These are phyloP conservation scores for Drosophila kikkawai DNA, from an alignment of 1,140 invertebrate species.

Conservation along the genomic window DNA sequence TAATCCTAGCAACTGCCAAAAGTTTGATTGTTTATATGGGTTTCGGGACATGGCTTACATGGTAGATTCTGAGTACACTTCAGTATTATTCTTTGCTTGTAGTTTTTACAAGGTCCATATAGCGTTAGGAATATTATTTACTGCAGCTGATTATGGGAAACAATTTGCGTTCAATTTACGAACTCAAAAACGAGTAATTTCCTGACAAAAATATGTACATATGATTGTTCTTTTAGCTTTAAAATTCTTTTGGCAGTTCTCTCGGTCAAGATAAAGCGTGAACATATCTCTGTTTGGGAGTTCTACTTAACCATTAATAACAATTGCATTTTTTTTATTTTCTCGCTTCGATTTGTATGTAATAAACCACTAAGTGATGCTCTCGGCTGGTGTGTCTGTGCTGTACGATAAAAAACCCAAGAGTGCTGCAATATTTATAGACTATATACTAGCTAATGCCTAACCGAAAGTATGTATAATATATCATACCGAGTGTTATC, in stretches of 20 bases:
- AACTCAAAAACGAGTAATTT: slow-evolving; percentile 25
- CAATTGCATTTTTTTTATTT: slow-evolving; percentile 54
- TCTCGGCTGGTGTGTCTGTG: slow-evolving; percentile 44
- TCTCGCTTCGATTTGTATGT: slow-evolving; percentile 15
- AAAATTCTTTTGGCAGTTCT: slow-evolving; percentile 73
- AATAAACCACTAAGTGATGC: slow-evolving; percentile 73
- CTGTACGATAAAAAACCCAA: slow-evolving; percentile 58
- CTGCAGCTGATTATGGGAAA: slow-evolving; percentile 46
- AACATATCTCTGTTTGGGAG: slow-evolving; percentile 56
- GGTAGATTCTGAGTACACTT: slow-evolving; percentile 54
- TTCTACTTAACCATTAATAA: slow-evolving; percentile 67
- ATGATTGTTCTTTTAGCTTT: slow-evolving; percentile 30
- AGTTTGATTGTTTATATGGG: slow-evolving; percentile 70
- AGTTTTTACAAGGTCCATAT: slow-evolving; percentile 61
- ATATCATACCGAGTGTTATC: slow-evolving; percentile 29
- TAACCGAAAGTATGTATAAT: slow-evolving; percentile 25
- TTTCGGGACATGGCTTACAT: slow-evolving; percentile 54
- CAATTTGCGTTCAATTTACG: slow-evolving; percentile 25
- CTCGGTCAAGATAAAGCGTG: slow-evolving; percentile 45
- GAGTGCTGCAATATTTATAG: slow-evolving; percentile 40
- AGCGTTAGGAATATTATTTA: slow-evolving; percentile 62
- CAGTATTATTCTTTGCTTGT: slow-evolving; percentile 23
- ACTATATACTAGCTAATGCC: slow-evolving; percentile 37
- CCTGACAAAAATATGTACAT: slow-evolving; percentile 44
- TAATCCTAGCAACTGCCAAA: slow-evolving; percentile 64